Percentiles rank a stretch among this genome's conserved stretches.
phyloP scores from a whole-genome alignment of 2,888 invertebrate genomes.

The Branchinecta sandiegonensis region DNA sequence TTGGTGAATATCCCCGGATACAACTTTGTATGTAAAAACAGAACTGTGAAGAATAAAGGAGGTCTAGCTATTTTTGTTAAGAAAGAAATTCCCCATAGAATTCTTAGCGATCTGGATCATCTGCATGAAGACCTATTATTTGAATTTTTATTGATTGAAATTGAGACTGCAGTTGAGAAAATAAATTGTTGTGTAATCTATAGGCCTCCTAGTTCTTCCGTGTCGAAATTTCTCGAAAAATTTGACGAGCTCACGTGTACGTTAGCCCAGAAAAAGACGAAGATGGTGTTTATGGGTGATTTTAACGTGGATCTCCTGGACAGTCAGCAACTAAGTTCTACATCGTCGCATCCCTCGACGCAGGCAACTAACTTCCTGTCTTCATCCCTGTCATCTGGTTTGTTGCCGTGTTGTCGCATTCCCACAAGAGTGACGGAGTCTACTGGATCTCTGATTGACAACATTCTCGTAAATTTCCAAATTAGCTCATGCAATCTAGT shows the following conservation, averaged over 20 bases:
- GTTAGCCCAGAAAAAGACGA: no score
- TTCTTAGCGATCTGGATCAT: not conserved
- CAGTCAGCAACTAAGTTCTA: not conserved
- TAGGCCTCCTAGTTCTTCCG: constrained; percentile 4
- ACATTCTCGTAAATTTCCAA: not conserved
- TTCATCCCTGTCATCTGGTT: not conserved
- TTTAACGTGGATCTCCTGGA: no score
- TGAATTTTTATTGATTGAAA: constrained; percentile 2
- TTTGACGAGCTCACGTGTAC: no score
- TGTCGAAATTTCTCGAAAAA: not conserved
- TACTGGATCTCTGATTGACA: not conserved
- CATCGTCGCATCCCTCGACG: not conserved
- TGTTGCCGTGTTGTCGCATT: not conserved
- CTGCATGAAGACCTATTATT: not conserved
- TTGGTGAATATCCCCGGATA: not conserved
- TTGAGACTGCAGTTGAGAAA: not conserved
- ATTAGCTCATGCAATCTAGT: not conserved
- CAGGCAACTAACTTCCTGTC: not conserved
- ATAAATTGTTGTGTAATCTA: not conserved
- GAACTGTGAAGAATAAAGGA: not conserved
- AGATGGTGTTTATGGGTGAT: no score
- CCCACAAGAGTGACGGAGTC: not conserved
- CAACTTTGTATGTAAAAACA: not conserved
- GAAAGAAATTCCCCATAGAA: constrained; percentile 1
- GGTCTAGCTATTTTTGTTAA: not conserved